These are phyloP conservation scores for Odontamblyopus lacepedii DNA, from an alignment of 2,797 vertebrate species.

Conservation along the genomic window DNA sequence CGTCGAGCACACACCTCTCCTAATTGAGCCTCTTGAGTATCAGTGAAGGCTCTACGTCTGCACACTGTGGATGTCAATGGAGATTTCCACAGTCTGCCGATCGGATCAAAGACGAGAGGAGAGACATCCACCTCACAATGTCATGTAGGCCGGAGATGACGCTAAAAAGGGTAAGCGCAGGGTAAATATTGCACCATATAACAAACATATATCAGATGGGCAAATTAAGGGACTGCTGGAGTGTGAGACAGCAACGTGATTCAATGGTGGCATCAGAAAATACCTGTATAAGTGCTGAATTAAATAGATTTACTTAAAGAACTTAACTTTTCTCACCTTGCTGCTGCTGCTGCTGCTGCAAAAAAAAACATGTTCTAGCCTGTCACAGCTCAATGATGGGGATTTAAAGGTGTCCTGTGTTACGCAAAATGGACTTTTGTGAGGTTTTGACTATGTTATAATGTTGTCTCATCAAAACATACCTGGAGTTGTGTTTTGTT, in stretches of 20 bases:
- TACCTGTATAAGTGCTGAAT: neutral
- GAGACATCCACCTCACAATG: neutral
- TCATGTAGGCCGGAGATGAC: neutral
- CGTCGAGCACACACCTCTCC: neutral
- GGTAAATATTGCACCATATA: conserved; percentile 10
- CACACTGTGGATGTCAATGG: neutral
- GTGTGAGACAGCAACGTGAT: neutral
- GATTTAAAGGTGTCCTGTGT: no score
- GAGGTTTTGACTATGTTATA: no score
- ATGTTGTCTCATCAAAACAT: no score
- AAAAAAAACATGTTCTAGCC: no score
- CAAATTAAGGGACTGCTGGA: neutral
- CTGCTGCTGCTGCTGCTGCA: no score
- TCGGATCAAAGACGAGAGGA: neutral
- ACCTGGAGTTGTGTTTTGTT: no score
- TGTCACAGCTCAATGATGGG: no score
- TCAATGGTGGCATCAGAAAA: conserved; percentile 4
- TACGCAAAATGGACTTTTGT: no score
- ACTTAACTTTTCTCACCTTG: neutral
- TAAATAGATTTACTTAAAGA: neutral
- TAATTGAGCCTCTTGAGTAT: conserved; percentile 6
- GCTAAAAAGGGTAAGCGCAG: neutral
- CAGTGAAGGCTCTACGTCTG: neutral
- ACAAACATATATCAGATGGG: neutral
- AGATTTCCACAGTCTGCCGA: neutral